Evolutionary conservation across 2,797 vertebrate genomes (phyloP), one percentile per base, ranked within the genome.

Genomic region (Etheostoma nigrum): DNA sequence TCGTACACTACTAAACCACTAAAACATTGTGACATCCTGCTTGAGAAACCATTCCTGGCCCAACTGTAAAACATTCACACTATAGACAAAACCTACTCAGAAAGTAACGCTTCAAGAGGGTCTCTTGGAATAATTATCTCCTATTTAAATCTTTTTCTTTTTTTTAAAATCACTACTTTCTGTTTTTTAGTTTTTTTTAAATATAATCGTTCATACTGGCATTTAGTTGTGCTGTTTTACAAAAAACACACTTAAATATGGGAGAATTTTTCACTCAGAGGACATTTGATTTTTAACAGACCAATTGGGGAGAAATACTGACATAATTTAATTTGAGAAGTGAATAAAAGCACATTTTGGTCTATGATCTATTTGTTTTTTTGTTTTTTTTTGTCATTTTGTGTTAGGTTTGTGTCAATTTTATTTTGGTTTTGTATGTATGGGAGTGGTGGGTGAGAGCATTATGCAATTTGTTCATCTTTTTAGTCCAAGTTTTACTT

Each of bases 401-500:
- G 51, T 81, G 74, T 90, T 66, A 78, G 79, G 78, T 90, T 91
- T 84, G 63, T 85, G 81, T 88, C 51, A 81, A 74, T 84, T 86
- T 86, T 83, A 49, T 84, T 89, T 88, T 1, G 72, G 47, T 36
- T 81, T 88, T 77, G 72, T 89, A 82, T 84, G 75, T 87, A 66
- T 74, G 88, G 87, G 80, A 88, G 85, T 55, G 74, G 86, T 91
- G 89, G 89, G 72, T 92, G 88, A 92, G 87, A 91, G 84, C 83
- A 90, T 94, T 90, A 94, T 95, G 93, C 92, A 93, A 93, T 85
- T 86, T 91, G 82, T 89, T 92, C 67, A 86, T 83, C 72, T 88
- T 93, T 93, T 93, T 88, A 91, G 88, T 86, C 85, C 76, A 85
- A 86, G 74, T 93, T 94, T 93, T 93, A 93, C 83, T 64, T 82